Conservation (phyloP, 2,113 vertebrate genomes). For the Heterotis niloticus region DNA sequence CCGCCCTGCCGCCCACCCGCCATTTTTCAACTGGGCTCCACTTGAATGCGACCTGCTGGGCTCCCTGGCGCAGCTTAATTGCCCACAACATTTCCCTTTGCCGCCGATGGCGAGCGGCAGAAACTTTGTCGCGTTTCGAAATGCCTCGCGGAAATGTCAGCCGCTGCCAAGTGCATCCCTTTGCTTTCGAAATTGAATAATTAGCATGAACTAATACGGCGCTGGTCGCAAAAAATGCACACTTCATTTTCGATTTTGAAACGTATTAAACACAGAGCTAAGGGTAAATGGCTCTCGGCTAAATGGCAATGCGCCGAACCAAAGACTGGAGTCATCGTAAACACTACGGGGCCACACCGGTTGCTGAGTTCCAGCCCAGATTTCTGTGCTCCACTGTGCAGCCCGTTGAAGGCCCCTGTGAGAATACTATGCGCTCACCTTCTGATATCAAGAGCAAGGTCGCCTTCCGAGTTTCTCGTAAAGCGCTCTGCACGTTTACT, state of each 20-base stretch:
- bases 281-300: not conserved
- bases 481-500: not conserved
- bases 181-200: not conserved
- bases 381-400: not conserved
- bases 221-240: too few species aligned
- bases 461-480: conserved; percentile 1
- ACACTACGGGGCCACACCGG: too few species aligned
- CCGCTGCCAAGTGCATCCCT: not conserved
- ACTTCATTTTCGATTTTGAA: not conserved
- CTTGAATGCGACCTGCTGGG: not conserved
- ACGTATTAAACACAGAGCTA: not conserved
- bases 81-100: not conserved
- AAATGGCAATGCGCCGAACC: too few species aligned
- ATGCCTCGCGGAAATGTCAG: conserved; percentile 6
- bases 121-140: not conserved
- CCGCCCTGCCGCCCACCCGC: not conserved
- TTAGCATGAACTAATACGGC: not conserved
- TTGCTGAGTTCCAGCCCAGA: not conserved
- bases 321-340: too few species aligned
- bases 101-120: not conserved
- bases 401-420: not conserved
- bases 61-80: not conserved
- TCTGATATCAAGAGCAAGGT: not conserved
- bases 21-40: not conserved
- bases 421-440: not conserved